These are phyloP conservation scores for Cetonia aurata DNA, from an alignment of 2,888 invertebrate species.

Conservation along the genomic window DNA sequence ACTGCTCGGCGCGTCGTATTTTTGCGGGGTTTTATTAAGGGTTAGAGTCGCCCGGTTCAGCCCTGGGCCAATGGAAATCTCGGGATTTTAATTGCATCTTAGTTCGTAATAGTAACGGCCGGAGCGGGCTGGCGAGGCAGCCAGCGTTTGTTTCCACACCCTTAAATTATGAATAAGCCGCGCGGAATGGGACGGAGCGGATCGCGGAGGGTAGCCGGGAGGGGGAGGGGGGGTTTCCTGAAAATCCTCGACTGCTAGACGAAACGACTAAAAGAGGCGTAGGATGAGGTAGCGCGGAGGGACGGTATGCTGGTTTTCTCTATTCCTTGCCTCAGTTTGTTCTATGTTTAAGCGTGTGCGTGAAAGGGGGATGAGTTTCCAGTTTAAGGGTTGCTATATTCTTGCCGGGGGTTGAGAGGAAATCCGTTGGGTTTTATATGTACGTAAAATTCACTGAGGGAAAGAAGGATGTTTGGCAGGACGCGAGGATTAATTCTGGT, in stretches of 20 bases:
- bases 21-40: conserved; percentile 54
- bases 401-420: too few species aligned
- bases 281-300: too few species aligned
- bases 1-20: conserved; percentile 53
- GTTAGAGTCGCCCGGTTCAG: conserved; percentile 51
- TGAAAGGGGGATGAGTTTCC: too few species aligned
- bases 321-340: too few species aligned
- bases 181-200: conserved; percentile 1
- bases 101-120: conserved; percentile 60
- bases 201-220: neutral
- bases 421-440: too few species aligned
- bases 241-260: neutral
- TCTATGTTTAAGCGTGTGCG: too few species aligned
- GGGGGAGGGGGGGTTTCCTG: neutral
- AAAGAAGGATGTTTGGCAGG: too few species aligned
- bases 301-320: too few species aligned
- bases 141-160: conserved; percentile 21
- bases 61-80: conserved; percentile 65
- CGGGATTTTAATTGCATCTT: conserved; percentile 68
- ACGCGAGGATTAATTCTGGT: too few species aligned
- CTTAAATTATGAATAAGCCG: conserved; percentile 29
- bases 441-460: too few species aligned
- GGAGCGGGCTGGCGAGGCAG: neutral
- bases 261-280: too few species aligned
- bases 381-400: too few species aligned